Conservation (phyloP, 1,140 invertebrate species). For the Drosophila sechellia region DNA sequence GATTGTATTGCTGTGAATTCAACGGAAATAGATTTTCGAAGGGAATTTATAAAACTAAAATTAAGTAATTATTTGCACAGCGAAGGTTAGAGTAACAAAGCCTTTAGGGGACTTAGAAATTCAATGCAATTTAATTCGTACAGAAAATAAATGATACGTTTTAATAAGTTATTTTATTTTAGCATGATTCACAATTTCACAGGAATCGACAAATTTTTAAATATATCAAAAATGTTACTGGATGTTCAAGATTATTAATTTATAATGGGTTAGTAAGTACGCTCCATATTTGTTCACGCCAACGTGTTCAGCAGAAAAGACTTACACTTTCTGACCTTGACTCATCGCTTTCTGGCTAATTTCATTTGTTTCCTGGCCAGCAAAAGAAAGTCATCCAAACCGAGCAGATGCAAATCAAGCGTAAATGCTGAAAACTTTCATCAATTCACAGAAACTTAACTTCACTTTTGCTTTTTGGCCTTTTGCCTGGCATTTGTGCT, state of each 20-base stretch:
- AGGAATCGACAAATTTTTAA: no score
- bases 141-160: neutral
- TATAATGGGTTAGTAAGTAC: no score
- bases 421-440: slow-evolving; percentile 57
- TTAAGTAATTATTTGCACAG: neutral
- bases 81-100: slow-evolving; percentile 15
- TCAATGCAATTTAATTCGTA: neutral
- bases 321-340: slow-evolving; percentile 31
- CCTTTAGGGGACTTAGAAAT: slow-evolving; percentile 4
- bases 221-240: no score
- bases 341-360: slow-evolving; percentile 58
- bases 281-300: neutral
- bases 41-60: neutral
- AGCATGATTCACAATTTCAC: no score
- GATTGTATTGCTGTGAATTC: neutral
- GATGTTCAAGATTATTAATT: no score
- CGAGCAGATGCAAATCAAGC: slow-evolving; percentile 29
- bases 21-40: slow-evolving; percentile 20
- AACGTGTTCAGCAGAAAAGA: slow-evolving; percentile 23
- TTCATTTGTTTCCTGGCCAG: slow-evolving; percentile 45
- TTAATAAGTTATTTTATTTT: no score
- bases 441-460: slow-evolving; percentile 69
- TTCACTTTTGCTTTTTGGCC: slow-evolving; percentile 65
- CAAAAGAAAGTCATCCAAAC: slow-evolving; percentile 34
- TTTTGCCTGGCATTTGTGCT: slow-evolving; percentile 12